A percentile compares a stretch with the other conserved stretches of the same genome.
These are phyloP conservation scores for Ametastegia equiseti DNA, from an alignment of 2,888 invertebrate genomes.

Conservation along the genomic window DNA sequence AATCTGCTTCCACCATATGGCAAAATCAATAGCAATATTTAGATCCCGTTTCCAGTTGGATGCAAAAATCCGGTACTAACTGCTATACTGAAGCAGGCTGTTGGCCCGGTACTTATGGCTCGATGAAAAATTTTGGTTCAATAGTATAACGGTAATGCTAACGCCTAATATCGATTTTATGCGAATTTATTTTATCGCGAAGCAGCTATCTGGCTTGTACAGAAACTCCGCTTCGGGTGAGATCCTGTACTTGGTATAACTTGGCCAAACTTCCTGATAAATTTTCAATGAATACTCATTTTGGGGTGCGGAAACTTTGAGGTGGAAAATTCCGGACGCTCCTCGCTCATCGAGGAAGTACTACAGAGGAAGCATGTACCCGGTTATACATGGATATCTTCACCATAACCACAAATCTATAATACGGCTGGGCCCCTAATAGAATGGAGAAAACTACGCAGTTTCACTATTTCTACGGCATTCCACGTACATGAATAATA, in stretches of 20 bases:
- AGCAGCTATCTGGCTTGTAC: background rate
- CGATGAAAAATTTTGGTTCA: background rate
- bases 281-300: conserved; percentile 26
- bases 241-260: conserved; percentile 1
- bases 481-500: too few relatives aligned
- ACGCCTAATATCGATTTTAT: background rate
- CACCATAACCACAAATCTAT: background rate
- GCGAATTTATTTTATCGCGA: conserved; percentile 1
- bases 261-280: background rate
- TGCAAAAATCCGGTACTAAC: background rate
- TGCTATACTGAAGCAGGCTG: background rate
- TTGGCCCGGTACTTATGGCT: background rate
- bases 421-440: too few relatives aligned
- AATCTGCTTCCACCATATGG: too few relatives aligned
- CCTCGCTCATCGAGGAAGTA: background rate
- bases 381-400: background rate
- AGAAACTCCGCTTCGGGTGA: background rate
- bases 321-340: background rate
- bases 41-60: background rate
- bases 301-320: background rate
- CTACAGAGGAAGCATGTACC: background rate
- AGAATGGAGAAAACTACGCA: too few relatives aligned
- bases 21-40: background rate
- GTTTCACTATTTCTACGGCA: too few relatives aligned
- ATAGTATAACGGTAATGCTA: background rate